Conservation (phyloP, 2,797 vertebrate genomes). For the Dicrostonyx torquatus region DNA sequence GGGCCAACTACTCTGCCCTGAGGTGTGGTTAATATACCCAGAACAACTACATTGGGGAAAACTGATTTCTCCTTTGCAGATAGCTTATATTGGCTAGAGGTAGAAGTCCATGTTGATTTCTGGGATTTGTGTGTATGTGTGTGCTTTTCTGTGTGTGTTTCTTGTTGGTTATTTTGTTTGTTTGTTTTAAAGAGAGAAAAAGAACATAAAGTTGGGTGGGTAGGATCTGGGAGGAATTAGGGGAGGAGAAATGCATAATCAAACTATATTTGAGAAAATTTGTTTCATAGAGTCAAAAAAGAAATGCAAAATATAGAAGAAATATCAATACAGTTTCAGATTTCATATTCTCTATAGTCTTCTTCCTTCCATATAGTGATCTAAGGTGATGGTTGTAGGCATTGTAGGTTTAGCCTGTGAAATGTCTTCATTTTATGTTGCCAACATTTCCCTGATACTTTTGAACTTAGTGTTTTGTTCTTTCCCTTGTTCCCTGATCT, state of each 20-base stretch:
- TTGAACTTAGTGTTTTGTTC: conserved; percentile 43
- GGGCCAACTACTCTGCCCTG: neutral
- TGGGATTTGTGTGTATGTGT: neutral
- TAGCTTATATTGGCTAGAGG: neutral
- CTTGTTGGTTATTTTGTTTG: neutral
- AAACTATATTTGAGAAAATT: neutral
- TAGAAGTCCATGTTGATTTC: neutral
- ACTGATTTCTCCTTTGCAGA: neutral
- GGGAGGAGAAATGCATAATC: neutral
- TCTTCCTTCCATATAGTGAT: neutral
- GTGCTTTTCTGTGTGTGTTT: neutral
- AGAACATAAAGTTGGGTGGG: neutral
- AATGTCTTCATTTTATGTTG: conserved; percentile 57
- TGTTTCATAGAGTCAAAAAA: conserved; percentile 34
- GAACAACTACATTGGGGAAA: neutral
- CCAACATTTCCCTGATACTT: conserved; percentile 1
- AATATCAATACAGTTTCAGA: conserved; percentile 6
- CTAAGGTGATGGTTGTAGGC: conserved; percentile 29
- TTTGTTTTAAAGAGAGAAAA: neutral
- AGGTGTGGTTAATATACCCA: neutral
- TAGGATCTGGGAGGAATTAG: neutral
- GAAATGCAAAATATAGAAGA: conserved; percentile 25
- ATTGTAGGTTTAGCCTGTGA: neutral
- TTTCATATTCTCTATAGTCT: conserved; percentile 41
- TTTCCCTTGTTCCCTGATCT: conserved; percentile 46